Evolutionary conservation across 2,797 vertebrate genomes (phyloP).

Genomic region (Eleutherodactylus coqui): DNA sequence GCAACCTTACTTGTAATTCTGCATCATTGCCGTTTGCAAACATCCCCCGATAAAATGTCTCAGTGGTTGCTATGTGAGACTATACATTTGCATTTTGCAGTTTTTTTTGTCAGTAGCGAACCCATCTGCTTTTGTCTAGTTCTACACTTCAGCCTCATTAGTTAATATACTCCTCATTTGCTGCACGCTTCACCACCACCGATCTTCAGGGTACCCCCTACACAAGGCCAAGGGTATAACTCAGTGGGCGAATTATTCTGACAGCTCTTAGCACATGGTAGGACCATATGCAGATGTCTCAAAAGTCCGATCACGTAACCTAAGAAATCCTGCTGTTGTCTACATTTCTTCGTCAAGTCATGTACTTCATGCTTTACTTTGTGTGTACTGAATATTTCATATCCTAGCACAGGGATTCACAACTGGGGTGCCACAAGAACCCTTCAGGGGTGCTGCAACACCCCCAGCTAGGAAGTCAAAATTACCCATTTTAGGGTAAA

Average conservation of each 20-base stretch:
- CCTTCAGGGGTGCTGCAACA: no score
- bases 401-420: no score
- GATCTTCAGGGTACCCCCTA: neutral
- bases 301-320: neutral
- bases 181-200: neutral
- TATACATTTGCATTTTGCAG: conserved; percentile 1
- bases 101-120: neutral
- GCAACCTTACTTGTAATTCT: neutral
- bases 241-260: conserved; percentile 1
- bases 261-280: neutral
- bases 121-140: neutral
- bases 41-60: neutral
- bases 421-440: no score
- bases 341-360: neutral
- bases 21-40: neutral
- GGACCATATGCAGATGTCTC: neutral
- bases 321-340: neutral
- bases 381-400: neutral
- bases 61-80: conserved; percentile 19
- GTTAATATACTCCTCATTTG: neutral
- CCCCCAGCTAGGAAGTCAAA: no score
- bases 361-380: neutral
- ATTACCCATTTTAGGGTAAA: no score
- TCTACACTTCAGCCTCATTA: conserved; percentile 30
- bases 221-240: conserved; percentile 21